Conservation (phyloP, 2,797 vertebrate species). For the Argentina silus region DNA sequence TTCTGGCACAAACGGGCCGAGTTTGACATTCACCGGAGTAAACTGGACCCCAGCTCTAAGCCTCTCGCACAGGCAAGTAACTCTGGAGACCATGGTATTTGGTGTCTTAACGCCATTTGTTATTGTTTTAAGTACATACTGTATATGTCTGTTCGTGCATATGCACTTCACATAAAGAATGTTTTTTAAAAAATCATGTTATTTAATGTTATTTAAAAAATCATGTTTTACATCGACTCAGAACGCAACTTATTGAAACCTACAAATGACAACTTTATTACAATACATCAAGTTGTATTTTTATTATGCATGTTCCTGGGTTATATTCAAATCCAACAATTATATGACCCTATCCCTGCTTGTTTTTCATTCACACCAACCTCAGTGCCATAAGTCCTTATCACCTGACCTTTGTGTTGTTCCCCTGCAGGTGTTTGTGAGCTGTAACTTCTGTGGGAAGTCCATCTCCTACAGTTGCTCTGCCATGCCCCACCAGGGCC, state of each 20-base stretch:
- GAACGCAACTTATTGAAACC: too few species aligned
- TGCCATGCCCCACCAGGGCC: slow-evolving; percentile 92
- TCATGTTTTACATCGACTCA: too few species aligned
- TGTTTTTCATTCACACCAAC: too few species aligned
- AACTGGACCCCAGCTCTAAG: slow-evolving; percentile 96
- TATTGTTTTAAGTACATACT: too few species aligned
- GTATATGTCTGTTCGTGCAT: background rate
- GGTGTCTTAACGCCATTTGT: too few species aligned
- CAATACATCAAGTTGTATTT: too few species aligned
- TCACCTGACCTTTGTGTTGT: slow-evolving; percentile 49
- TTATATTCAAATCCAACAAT: too few species aligned
- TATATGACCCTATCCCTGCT: too few species aligned
- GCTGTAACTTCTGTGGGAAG: slow-evolving; percentile 99
- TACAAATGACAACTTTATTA: too few species aligned
- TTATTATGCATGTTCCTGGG: too few species aligned
- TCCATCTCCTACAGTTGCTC: slow-evolving; percentile 99
- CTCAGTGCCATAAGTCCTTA: slow-evolving; percentile 37
- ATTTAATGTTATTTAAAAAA: too few species aligned
- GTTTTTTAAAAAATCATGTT: too few species aligned
- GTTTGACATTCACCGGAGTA: slow-evolving; percentile 98
- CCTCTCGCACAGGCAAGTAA: slow-evolving; percentile 90
- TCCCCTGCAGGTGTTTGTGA: slow-evolving; percentile 91
- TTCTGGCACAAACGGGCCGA: slow-evolving; percentile 99
- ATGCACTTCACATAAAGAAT: background rate
- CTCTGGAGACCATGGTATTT: background rate